These are phyloP conservation scores for Lemur catta DNA, from an alignment of 2,797 vertebrate genomes.

Conservation along the genomic window DNA sequence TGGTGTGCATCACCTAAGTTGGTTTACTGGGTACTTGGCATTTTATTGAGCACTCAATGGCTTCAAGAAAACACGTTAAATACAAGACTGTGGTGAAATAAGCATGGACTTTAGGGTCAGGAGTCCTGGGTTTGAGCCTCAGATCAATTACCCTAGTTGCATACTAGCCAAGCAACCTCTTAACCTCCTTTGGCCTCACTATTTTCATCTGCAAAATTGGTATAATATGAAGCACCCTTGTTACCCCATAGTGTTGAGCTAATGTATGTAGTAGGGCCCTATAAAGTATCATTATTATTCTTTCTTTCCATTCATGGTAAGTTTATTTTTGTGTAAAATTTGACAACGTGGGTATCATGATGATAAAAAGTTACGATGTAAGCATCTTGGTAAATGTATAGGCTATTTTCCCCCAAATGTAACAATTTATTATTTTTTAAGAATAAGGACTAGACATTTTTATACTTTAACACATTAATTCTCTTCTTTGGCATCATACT, in stretches of 20 bases:
- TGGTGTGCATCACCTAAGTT: slow-evolving; percentile 1
- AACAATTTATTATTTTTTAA: slow-evolving; percentile 1
- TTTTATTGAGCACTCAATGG: not conserved
- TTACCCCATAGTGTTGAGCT: not conserved
- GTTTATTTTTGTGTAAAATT: slow-evolving; percentile 6
- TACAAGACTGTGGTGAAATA: not conserved
- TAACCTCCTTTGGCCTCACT: not conserved
- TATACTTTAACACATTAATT: not conserved
- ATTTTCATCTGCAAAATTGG: not conserved
- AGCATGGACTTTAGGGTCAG: not conserved
- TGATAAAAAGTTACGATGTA: not conserved
- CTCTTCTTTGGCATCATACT: not conserved
- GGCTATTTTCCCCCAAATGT: not conserved
- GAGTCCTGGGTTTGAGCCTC: not conserved
- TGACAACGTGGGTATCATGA: not conserved
- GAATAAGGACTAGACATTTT: not conserved
- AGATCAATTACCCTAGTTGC: not conserved
- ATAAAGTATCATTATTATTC: not conserved
- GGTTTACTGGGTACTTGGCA: not conserved
- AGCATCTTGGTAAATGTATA: not conserved
- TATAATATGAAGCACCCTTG: not conserved
- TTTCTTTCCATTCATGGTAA: not conserved
- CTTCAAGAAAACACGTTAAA: not conserved
- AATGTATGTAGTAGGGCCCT: not conserved
- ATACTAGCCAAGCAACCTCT: not conserved